phyloP scores from a whole-genome alignment of 2,888 invertebrate genomes.

The Microctonus brassicae region DNA sequence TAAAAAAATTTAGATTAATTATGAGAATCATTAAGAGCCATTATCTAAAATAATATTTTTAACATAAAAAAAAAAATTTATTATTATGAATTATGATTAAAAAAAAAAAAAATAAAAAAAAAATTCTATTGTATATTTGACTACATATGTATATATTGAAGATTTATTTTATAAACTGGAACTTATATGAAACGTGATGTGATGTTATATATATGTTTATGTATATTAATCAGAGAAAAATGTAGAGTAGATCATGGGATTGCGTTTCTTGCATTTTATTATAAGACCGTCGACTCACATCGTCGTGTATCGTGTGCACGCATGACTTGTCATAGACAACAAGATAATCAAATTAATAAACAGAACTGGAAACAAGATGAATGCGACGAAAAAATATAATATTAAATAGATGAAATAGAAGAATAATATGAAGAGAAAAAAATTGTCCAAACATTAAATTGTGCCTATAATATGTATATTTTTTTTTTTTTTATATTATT shows the following conservation, averaged over 20 bases:
- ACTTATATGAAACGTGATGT: not conserved
- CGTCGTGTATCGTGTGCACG: not conserved
- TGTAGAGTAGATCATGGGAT: slow-evolving; percentile 21
- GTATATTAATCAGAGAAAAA: slow-evolving; percentile 19
- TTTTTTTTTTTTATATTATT: no score
- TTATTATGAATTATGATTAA: not conserved
- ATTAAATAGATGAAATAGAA: not conserved
- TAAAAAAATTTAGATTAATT: no score
- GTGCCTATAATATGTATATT: no score
- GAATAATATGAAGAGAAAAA: no score
- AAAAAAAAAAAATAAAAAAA: not conserved
- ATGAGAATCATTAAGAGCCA: not conserved
- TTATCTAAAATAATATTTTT: not conserved
- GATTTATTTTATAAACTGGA: not conserved
- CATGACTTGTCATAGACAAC: not conserved
- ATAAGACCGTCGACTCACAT: slow-evolving; percentile 11
- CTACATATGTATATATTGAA: not conserved
- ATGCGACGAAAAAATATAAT: no score
- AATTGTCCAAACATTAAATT: no score
- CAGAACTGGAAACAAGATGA: not conserved
- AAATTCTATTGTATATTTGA: not conserved
- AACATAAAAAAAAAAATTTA: not conserved
- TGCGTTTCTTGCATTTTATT: slow-evolving; percentile 31
- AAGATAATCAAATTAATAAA: slow-evolving; percentile 24
- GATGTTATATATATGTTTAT: not conserved